These are phyloP conservation scores for Herpetotheres cachinnans DNA, from an alignment of 2,113 vertebrate species.

Conservation along the genomic window DNA sequence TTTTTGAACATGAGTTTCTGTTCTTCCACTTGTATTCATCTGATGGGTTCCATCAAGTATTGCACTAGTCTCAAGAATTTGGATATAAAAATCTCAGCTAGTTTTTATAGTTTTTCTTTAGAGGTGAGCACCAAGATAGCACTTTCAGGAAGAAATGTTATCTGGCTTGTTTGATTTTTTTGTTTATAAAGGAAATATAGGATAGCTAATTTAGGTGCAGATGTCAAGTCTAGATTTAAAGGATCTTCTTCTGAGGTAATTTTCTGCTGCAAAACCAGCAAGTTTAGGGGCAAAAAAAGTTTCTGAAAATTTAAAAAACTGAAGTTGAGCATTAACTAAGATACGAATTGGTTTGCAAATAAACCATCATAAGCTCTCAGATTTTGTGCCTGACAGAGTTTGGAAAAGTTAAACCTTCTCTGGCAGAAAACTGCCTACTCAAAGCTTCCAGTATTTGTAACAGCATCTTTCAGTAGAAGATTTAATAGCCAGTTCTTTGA, in stretches of 20 bases:
- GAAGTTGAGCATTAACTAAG: neutral
- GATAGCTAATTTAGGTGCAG: neutral
- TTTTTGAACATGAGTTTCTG: neutral
- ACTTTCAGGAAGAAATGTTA: neutral
- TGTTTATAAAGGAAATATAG: neutral
- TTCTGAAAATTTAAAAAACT: neutral
- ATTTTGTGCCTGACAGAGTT: neutral
- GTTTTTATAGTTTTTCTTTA: neutral
- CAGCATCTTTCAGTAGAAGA: neutral
- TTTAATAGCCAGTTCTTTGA: neutral
- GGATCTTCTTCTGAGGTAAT: neutral
- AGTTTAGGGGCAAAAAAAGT: neutral
- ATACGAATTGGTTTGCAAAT: neutral
- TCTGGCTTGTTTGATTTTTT: neutral
- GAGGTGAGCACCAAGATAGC: neutral
- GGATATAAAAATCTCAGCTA: neutral
- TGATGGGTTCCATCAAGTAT: neutral
- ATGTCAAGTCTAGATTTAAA: neutral
- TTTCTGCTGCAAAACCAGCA: neutral
- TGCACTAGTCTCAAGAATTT: neutral
- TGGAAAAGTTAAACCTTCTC: neutral
- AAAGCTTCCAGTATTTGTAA: neutral
- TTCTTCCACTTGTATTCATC: neutral
- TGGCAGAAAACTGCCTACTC: neutral
- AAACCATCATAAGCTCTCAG: neutral